These are phyloP conservation scores for Sogatella furcifera DNA, from an alignment of 1,140 invertebrate species.

Conservation along the genomic window DNA sequence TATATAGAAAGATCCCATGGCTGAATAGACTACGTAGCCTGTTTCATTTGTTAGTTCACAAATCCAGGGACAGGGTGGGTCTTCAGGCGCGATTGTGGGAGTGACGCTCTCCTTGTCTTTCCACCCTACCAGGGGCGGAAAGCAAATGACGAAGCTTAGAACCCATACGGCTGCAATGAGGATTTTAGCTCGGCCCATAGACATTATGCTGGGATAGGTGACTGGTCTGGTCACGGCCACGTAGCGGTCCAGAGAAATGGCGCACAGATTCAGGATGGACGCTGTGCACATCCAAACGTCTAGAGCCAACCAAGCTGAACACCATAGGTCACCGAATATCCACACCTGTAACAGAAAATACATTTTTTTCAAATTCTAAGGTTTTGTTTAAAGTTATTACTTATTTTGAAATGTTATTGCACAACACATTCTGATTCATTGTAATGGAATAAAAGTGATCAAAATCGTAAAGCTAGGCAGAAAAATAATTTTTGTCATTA, in stretches of 20 bases:
- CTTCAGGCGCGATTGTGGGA: background rate
- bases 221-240: slow-evolving; percentile 90
- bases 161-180: slow-evolving; percentile 88
- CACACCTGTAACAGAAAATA: slow-evolving; percentile 54
- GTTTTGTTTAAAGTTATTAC: too few relatives aligned
- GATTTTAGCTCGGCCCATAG: slow-evolving; percentile 71
- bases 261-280: slow-evolving; percentile 85
- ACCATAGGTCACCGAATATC: slow-evolving; percentile 88
- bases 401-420: too few relatives aligned
- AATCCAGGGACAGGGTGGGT: slow-evolving; percentile 58
- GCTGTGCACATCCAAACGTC: slow-evolving; percentile 97
- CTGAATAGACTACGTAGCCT: slow-evolving; percentile 75
- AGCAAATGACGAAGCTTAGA: slow-evolving; percentile 90
- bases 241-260: slow-evolving; percentile 87
- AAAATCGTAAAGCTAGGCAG: too few relatives aligned
- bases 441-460: too few relatives aligned
- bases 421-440: too few relatives aligned
- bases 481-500: too few relatives aligned
- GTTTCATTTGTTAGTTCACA: slow-evolving; percentile 86
- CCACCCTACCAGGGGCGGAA: slow-evolving; percentile 91
- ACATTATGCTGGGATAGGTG: slow-evolving; percentile 88
- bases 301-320: slow-evolving; percentile 82
- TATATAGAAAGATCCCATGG: slow-evolving; percentile 90
- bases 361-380: background rate
- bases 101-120: slow-evolving; percentile 49